phyloP scores from a whole-genome alignment of 2,888 invertebrate genomes.

The Dicyrtomina minuta region DNA sequence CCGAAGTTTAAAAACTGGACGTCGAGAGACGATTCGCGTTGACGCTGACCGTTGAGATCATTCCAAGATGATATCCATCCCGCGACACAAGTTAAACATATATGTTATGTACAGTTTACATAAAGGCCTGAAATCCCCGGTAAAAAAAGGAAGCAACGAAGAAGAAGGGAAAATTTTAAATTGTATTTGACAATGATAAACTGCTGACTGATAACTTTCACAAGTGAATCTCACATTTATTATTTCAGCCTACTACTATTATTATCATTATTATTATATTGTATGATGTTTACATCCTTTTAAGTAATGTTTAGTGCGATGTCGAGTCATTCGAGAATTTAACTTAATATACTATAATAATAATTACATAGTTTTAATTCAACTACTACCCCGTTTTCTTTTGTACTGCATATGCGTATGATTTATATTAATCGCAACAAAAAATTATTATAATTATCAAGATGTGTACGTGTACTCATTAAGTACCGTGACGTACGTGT shows the following conservation, averaged over 20 bases:
- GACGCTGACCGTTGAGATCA: slow-evolving; percentile 26
- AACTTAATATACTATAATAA: background rate
- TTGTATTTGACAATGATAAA: slow-evolving; percentile 21
- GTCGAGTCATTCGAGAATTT: slow-evolving; percentile 7
- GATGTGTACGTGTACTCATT: too few species aligned
- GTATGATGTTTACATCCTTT: slow-evolving; percentile 3
- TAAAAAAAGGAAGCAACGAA: background rate
- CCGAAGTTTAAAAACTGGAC: slow-evolving; percentile 16
- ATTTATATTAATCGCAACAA: too few species aligned
- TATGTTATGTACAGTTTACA: slow-evolving; percentile 1
- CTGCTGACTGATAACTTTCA: slow-evolving; percentile 25
- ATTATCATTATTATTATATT: background rate
- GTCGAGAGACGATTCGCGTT: slow-evolving; percentile 13
- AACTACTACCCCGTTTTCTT: too few species aligned
- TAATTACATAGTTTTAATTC: too few species aligned
- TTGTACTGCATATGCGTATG: too few species aligned
- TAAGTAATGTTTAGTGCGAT: background rate
- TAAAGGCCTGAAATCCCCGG: background rate
- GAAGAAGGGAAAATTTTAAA: background rate
- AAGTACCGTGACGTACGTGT: too few species aligned
- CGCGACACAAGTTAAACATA: background rate
- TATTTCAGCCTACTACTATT: background rate
- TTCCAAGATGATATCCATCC: slow-evolving; percentile 14
- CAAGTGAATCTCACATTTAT: slow-evolving; percentile 25
- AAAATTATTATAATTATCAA: too few species aligned